These are phyloP conservation scores for Astatotilapia flaviijosephi DNA, from an alignment of 2,113 vertebrate genomes.

Conservation along the genomic window DNA sequence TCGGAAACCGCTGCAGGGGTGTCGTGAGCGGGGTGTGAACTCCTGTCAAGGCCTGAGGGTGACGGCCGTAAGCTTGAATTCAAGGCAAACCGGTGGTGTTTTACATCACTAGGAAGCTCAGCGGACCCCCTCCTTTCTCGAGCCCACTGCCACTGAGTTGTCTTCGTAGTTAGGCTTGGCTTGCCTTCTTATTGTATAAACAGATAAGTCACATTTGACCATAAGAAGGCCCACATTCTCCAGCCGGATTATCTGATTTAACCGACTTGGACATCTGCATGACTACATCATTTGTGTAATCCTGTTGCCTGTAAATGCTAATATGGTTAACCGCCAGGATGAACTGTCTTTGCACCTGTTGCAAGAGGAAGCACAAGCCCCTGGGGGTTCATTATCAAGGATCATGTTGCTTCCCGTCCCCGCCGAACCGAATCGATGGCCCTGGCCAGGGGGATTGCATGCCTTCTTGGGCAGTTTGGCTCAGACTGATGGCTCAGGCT, in stretches of 20 bases:
- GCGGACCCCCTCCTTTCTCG: not conserved
- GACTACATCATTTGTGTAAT: slow-evolving; percentile 57
- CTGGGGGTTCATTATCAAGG: slow-evolving; percentile 71
- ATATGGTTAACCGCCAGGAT: slow-evolving; percentile 55
- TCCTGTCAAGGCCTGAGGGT: slow-evolving; percentile 28
- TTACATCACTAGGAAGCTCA: not conserved
- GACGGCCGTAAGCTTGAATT: not conserved
- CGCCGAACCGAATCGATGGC: slow-evolving; percentile 40
- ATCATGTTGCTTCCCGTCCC: slow-evolving; percentile 72
- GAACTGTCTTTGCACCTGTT: slow-evolving; percentile 76
- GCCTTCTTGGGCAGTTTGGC: slow-evolving; percentile 62
- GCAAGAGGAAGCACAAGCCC: slow-evolving; percentile 69
- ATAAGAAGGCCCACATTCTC: not conserved
- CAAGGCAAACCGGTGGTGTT: slow-evolving; percentile 2
- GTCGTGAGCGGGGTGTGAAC: slow-evolving; percentile 69
- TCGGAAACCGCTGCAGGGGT: slow-evolving; percentile 71
- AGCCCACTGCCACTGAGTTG: not conserved
- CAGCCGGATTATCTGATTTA: not conserved
- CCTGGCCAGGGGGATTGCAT: slow-evolving; percentile 36
- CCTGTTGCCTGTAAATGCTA: slow-evolving; percentile 62
- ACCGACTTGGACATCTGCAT: slow-evolving; percentile 9
- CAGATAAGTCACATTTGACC: not conserved
- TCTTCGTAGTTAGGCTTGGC: not conserved
- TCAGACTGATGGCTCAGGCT: slow-evolving; percentile 40
- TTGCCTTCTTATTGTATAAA: not conserved